Percentiles rank a stretch among this genome's conserved stretches.
Evolutionary conservation across 2,113 vertebrate genomes (phyloP).

Genomic region (Myrmecobius fasciatus): DNA sequence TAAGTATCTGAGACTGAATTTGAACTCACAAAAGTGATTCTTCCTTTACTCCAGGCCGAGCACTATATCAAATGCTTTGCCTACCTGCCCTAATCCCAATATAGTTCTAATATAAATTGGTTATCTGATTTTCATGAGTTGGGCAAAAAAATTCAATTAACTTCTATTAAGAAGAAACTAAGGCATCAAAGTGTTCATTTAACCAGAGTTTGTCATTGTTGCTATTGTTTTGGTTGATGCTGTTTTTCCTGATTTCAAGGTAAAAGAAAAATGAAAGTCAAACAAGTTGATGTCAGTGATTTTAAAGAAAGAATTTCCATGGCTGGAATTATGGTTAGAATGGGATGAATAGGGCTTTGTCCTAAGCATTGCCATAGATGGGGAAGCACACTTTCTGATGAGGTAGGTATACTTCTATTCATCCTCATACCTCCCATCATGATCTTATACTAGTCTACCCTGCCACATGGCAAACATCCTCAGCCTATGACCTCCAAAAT

Average conservation of each 20-base stretch:
- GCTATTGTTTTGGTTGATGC: too few relatives aligned
- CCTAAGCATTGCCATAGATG: neutral
- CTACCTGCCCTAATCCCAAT: neutral
- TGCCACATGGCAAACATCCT: neutral
- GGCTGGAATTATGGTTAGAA: neutral
- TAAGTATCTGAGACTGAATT: neutral
- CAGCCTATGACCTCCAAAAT: neutral
- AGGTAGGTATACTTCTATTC: neutral
- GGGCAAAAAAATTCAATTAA: neutral
- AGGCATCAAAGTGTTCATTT: neutral
- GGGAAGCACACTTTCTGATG: neutral
- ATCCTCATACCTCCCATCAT: neutral
- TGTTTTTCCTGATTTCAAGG: neutral
- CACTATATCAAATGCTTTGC: neutral
- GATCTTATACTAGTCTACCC: neutral
- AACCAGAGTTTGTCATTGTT: neutral
- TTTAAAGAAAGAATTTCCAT: neutral
- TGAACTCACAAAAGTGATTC: neutral
- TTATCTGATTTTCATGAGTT: neutral
- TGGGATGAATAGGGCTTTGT: neutral
- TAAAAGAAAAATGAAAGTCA: neutral
- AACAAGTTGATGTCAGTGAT: neutral
- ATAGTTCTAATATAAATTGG: neutral
- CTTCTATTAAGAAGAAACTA: neutral
- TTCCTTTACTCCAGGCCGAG: neutral